These are phyloP conservation scores for Pelodytes ibericus DNA, from an alignment of 2,797 vertebrate species.

Conservation along the genomic window DNA sequence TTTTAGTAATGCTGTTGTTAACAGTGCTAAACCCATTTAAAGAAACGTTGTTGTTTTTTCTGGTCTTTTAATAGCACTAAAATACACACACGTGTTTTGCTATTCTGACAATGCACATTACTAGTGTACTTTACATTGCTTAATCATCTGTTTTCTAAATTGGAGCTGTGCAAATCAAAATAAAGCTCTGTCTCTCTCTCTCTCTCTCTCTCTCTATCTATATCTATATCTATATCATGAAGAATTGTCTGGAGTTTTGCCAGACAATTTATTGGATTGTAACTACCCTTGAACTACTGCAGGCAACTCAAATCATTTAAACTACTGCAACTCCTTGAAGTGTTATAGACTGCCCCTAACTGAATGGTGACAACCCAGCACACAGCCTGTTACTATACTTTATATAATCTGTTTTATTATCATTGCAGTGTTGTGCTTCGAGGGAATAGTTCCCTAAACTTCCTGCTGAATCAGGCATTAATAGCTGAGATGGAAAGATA, in stretches of 20 bases:
- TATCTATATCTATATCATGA: conserved; percentile 14
- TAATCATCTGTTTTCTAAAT: conserved; percentile 10
- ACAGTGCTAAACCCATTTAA: too few relatives aligned
- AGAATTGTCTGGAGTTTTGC: background rate
- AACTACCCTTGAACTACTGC: background rate
- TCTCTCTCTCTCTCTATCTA: too few relatives aligned
- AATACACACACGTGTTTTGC: background rate
- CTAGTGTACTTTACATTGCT: background rate
- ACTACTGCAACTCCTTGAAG: background rate
- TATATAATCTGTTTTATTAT: too few relatives aligned
- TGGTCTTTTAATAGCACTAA: too few relatives aligned
- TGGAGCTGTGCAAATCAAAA: background rate
- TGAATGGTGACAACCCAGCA: background rate
- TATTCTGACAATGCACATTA: background rate
- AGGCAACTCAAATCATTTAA: background rate
- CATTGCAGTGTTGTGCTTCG: too few relatives aligned
- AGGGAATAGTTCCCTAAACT: too few relatives aligned
- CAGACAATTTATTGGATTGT: background rate
- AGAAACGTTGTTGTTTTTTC: too few relatives aligned
- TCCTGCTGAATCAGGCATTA: too few relatives aligned
- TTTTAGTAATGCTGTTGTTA: too few relatives aligned
- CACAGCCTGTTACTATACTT: too few relatives aligned
- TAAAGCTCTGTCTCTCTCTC: too few relatives aligned
- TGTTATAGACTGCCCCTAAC: background rate
- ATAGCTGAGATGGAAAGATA: too few relatives aligned